Conservation (phyloP, 2,797 vertebrate species). For the Buphagus erythrorhynchus region DNA sequence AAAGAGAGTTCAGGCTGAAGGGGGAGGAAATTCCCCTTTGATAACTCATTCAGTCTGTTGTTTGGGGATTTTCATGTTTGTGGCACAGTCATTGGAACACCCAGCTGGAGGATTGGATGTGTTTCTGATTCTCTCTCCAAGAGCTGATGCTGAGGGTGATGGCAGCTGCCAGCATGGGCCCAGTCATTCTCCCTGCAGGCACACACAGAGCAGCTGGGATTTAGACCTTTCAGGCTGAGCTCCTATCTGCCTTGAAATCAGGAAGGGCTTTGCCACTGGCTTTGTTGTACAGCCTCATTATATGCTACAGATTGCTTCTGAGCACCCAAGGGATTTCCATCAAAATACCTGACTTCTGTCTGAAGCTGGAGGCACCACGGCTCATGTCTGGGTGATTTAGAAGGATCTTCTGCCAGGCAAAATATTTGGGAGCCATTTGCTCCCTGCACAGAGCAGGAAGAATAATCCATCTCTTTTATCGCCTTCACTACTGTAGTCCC, state of each 20-base stretch:
- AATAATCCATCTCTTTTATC: not conserved
- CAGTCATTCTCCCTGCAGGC: not conserved
- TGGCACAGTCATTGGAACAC: not conserved
- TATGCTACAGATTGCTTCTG: not conserved
- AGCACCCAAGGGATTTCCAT: not conserved
- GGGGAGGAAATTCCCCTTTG: not conserved
- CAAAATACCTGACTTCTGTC: not conserved
- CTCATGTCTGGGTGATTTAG: not conserved
- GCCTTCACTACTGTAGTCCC: not conserved
- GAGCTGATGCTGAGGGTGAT: not conserved
- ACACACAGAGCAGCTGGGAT: not conserved
- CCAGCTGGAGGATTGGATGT: not conserved
- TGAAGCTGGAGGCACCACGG: not conserved
- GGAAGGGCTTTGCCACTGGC: not conserved
- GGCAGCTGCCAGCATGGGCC: not conserved
- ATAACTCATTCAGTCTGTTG: not conserved
- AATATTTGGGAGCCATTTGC: not conserved
- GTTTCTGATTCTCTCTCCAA: not conserved
- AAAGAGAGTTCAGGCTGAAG: not conserved
- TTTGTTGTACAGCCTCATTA: fast-evolving
- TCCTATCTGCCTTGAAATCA: not conserved
- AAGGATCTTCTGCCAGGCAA: not conserved
- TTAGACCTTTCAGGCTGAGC: not conserved
- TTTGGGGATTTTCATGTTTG: not conserved
- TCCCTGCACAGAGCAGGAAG: not conserved